Conservation (phyloP, 2,797 vertebrate species). For the Liasis olivaceus region DNA sequence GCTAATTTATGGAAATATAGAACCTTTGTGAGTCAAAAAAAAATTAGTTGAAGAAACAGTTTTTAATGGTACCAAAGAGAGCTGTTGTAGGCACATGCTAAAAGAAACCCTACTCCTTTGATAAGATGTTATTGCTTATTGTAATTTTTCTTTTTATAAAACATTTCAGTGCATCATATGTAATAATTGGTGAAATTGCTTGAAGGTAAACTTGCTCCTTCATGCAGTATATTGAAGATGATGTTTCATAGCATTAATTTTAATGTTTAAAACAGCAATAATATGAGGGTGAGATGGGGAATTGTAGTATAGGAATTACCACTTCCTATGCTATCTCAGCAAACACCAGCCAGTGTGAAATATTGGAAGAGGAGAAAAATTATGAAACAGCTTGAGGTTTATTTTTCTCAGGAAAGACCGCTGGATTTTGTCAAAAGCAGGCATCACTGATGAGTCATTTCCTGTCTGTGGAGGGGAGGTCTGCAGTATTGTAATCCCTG, state of each 20-base stretch:
- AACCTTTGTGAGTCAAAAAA: background rate
- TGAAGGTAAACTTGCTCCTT: background rate
- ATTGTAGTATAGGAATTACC: background rate
- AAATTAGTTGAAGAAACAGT: background rate
- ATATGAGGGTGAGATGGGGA: background rate
- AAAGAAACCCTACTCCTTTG: background rate
- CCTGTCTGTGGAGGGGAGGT: background rate
- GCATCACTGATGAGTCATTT: background rate
- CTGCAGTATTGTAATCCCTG: background rate
- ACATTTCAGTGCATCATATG: background rate
- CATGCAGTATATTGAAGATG: background rate
- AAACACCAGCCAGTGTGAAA: background rate
- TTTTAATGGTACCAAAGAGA: constrained; percentile 3
- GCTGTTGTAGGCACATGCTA: background rate
- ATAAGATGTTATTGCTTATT: background rate
- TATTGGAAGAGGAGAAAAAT: background rate
- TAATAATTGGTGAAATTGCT: background rate
- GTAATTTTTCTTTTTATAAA: background rate
- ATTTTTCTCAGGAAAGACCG: background rate
- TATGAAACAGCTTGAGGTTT: background rate
- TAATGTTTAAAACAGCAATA: background rate
- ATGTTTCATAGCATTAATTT: background rate
- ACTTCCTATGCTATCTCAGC: background rate
- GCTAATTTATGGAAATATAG: constrained; percentile 19
- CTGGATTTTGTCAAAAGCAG: background rate